phyloP scores from a whole-genome alignment of 2,113 vertebrate species.

The Tetrax tetrax region DNA sequence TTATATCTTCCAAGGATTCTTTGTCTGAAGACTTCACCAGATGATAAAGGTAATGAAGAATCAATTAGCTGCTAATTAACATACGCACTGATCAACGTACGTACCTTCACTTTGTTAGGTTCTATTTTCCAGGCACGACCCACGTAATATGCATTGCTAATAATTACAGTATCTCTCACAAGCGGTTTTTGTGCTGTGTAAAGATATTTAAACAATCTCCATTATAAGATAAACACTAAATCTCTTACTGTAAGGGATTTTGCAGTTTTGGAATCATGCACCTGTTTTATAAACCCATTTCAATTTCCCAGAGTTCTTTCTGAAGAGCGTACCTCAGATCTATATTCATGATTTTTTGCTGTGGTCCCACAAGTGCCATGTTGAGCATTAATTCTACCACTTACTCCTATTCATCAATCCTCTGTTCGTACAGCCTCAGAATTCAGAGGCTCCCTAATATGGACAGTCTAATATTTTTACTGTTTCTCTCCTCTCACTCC shows the following conservation, averaged over 20 bases:
- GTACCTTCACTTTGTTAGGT: not conserved
- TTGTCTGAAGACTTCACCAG: not conserved
- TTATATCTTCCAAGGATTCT: not conserved
- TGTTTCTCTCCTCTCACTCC: not conserved
- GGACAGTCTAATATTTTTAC: not conserved
- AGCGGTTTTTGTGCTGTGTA: not conserved
- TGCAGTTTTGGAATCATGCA: not conserved
- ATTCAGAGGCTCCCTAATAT: not conserved
- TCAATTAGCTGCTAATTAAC: not conserved
- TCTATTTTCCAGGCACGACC: not conserved
- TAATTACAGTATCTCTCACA: not conserved
- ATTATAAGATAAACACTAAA: not conserved
- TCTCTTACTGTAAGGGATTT: not conserved
- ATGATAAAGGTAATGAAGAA: not conserved
- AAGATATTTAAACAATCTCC: not conserved
- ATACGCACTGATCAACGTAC: not conserved
- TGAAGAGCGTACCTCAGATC: not conserved
- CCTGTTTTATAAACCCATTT: not conserved
- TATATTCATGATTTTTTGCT: not conserved
- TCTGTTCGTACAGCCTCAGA: not conserved
- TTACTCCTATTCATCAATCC: not conserved
- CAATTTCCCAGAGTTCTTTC: not conserved
- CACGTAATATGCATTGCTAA: not conserved
- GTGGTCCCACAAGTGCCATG: fast-evolving
- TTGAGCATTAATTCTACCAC: fast-evolving